Base-by-base conservation (phyloP, 2,888 invertebrate genomes). In the Zonitis immaculata region DNA sequence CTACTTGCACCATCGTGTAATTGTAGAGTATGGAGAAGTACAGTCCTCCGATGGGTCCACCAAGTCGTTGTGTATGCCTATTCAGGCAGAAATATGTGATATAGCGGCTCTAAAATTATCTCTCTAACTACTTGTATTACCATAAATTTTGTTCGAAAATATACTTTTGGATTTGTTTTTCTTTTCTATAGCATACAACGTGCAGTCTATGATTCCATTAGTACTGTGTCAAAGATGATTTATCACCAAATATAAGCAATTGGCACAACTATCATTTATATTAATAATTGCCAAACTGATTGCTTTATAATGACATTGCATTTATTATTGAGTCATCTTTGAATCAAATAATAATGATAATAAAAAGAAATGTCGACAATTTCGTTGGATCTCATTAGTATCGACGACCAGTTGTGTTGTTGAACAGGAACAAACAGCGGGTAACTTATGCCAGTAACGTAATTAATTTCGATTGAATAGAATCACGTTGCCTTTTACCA, bases 221-320 rank as follows among this genome's bases (percentile, higher is more conserved):
- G 49, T 42, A 58, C 47, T 60, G 39, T 28, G 62, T 61, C 62
- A 59, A 56, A 47, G 48, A 57, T 69, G 68, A 68, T 69, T 67
- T 67, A 69, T 64, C 65, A 60, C 46, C 63, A 52, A 39, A 49
- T 54, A 56, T 57, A 60, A 58, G 64, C 66, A 67, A 68, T 68
- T 66, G 68, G 66, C 67, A 64, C 60, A 62, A 60, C 58, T 60
- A 63, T 67, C 68, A 69, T 66, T 69, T 67, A 68, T 69, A 68
- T 69, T 68, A 68, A 68, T 68, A 64, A 65, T 62, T 63, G 20
- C 35, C 35, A 22, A 25, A n/a, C 32, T 20, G 32, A 39, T 39
- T 39, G 39, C 11, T 49, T 43, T 30, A 47, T 39, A 26, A 18
- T 48, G 9, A 32, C 18, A 25, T 51, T 42, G 46, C 46, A 39